phyloP scores from a whole-genome alignment of 23 tunicate species.

The Oikopleura vanhoeffeni region DNA sequence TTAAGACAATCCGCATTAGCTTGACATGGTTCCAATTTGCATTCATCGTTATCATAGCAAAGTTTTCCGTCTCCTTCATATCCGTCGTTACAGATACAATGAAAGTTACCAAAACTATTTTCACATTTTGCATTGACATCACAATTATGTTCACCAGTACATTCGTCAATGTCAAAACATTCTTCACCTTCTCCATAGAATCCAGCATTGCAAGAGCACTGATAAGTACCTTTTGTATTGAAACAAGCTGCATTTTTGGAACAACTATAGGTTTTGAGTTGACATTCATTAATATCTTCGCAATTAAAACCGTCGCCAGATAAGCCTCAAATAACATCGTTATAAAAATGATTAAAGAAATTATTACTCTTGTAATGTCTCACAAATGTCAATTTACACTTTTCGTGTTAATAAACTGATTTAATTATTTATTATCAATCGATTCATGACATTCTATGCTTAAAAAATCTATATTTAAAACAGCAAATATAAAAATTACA shows the following conservation, averaged over 20 bases:
- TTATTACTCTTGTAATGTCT: too few species aligned
- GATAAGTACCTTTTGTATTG: slow-evolving; percentile 19
- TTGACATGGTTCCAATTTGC: slow-evolving; percentile 20
- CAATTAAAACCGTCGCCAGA: slow-evolving; percentile 19
- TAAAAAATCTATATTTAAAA: too few species aligned
- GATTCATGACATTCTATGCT: too few species aligned
- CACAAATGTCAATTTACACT: too few species aligned
- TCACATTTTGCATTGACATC: slow-evolving; percentile 19
- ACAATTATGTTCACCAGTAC: slow-evolving; percentile 20
- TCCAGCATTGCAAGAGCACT: slow-evolving; percentile 6
- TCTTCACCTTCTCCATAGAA: slow-evolving; percentile 10
- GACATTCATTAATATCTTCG: slow-evolving; percentile 21
- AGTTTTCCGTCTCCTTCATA: slow-evolving; percentile 25
- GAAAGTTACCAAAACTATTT: slow-evolving; percentile 21
- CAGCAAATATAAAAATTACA: too few species aligned
- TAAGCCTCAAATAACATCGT: not conserved
- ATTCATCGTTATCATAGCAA: slow-evolving; percentile 31
- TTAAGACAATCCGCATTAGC: not conserved
- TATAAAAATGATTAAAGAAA: too few species aligned
- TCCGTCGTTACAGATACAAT: slow-evolving; percentile 20
- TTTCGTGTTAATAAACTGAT: too few species aligned
- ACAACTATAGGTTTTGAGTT: not conserved
- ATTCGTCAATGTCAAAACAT: slow-evolving; percentile 28
- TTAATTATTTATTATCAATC: too few species aligned
- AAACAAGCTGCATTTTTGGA: not conserved